Evolutionary conservation across 37 sponge, comb jelly and placozoan genomes (phyloP).

Genomic region (Aphrocallistes beatrix): DNA sequence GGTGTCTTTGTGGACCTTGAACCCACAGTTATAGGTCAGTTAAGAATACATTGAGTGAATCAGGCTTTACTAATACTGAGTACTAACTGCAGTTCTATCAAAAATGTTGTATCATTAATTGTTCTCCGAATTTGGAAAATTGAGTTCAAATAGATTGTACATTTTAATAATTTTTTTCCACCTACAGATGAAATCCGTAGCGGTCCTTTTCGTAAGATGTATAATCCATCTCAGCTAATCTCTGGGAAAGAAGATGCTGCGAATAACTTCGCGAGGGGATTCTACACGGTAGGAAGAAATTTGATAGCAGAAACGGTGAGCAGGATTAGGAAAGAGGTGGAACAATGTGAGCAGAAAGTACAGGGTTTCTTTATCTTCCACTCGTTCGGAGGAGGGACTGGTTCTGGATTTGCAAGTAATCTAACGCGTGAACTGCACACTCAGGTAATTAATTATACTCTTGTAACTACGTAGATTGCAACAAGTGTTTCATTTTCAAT

Average conservation of each 20-base stretch:
- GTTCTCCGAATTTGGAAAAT: too few species aligned
- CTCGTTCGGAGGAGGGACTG: constrained; percentile 25
- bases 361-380: constrained; percentile 28
- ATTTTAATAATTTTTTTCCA: not conserved
- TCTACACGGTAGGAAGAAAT: constrained; percentile 20
- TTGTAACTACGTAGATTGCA: too few species aligned
- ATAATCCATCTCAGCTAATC: constrained; percentile 21
- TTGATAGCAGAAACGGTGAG: constrained; percentile 20
- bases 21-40: constrained; percentile 28
- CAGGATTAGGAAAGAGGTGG: constrained; percentile 25
- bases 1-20: constrained; percentile 21
- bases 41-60: too few species aligned
- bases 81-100: too few species aligned
- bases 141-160: too few species aligned
- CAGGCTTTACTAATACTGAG: too few species aligned
- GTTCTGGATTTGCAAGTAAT: constrained; percentile 23
- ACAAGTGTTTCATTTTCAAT: too few species aligned
- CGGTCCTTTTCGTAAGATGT: constrained; percentile 22
- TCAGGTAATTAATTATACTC: too few species aligned
- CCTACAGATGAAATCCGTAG: constrained; percentile 21
- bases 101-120: too few species aligned
- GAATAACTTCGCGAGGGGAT: constrained; percentile 26
- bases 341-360: constrained; percentile 16
- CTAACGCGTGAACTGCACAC: not conserved
- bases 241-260: constrained; percentile 27